phyloP scores from a whole-genome alignment of 2,888 invertebrate species.

The Vanessa cardui region DNA sequence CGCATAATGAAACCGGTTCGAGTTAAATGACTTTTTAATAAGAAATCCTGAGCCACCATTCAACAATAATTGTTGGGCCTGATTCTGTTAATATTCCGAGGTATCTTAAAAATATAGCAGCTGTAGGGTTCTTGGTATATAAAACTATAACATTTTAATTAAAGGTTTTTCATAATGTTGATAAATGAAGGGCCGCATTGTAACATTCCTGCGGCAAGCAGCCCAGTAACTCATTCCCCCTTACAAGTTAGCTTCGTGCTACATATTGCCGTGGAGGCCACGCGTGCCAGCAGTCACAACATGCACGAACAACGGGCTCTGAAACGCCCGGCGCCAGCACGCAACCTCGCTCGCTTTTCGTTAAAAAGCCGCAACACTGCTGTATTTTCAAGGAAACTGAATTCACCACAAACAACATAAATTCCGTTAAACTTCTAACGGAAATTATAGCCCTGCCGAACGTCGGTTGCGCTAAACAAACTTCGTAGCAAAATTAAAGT shows the following conservation, averaged over 20 bases:
- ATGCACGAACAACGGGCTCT: slow-evolving; percentile 4
- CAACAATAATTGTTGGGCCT: slow-evolving; percentile 25
- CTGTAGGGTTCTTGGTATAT: background rate
- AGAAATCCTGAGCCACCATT: slow-evolving; percentile 28
- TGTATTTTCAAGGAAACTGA: slow-evolving; percentile 19
- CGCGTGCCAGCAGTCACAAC: background rate
- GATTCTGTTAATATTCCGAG: background rate
- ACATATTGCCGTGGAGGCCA: slow-evolving; percentile 21
- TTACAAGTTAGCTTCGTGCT: slow-evolving; percentile 13
- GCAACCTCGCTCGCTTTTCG: slow-evolving; percentile 24
- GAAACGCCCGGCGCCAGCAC: slow-evolving; percentile 14
- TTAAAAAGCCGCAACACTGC: slow-evolving; percentile 21
- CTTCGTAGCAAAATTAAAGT: background rate
- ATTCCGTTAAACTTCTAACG: slow-evolving; percentile 1
- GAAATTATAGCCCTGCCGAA: background rate
- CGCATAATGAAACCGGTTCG: slow-evolving; percentile 32
- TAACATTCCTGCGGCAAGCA: slow-evolving; percentile 10
- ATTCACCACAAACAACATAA: slow-evolving; percentile 7
- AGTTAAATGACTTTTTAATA: slow-evolving; percentile 38
- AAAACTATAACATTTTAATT: background rate
- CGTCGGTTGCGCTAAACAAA: background rate
- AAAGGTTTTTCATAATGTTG: background rate
- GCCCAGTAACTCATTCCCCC: slow-evolving; percentile 6
- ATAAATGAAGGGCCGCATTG: background rate
- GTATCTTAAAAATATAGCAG: no score